Percentiles rank a stretch among this genome's conserved stretches.
phyloP scores from a whole-genome alignment of 1,140 invertebrate genomes.

The Drosophila simulans region DNA sequence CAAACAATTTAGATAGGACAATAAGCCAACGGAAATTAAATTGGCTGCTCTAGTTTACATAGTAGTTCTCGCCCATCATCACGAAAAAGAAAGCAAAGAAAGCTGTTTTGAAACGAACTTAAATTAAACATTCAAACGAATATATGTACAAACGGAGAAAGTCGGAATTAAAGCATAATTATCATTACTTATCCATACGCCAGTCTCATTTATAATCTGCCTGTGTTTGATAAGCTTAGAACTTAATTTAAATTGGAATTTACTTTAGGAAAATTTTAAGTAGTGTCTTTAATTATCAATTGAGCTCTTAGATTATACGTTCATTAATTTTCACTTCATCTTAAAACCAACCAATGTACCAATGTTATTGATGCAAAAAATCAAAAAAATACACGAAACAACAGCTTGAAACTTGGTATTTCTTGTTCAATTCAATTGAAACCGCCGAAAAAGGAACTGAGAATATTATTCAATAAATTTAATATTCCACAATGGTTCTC shows the following conservation, averaged over 20 bases:
- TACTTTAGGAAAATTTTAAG: no score
- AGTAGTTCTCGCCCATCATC: neutral
- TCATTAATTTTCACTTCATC: no score
- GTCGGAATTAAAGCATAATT: constrained; percentile 27
- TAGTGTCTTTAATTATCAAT: neutral
- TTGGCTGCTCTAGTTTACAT: constrained; percentile 39
- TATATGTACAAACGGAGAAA: neutral
- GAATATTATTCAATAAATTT: constrained; percentile 18
- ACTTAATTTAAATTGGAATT: neutral
- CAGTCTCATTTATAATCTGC: constrained; percentile 20
- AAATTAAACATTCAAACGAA: constrained; percentile 42
- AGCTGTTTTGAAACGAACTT: constrained; percentile 38
- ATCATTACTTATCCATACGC: constrained; percentile 22
- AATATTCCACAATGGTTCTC: constrained; percentile 10
- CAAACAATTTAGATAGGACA: constrained; percentile 73
- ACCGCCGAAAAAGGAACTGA: neutral
- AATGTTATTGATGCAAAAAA: neutral
- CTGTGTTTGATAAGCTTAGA: neutral
- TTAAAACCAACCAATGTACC: neutral
- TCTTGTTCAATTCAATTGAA: neutral
- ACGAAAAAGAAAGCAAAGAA: constrained; percentile 46
- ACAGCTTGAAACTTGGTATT: neutral
- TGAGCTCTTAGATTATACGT: no score
- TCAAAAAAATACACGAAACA: neutral
- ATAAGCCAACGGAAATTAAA: constrained; percentile 68